These are phyloP conservation scores for Lontra canadensis DNA, from an alignment of 2,113 vertebrate species.

Conservation along the genomic window DNA sequence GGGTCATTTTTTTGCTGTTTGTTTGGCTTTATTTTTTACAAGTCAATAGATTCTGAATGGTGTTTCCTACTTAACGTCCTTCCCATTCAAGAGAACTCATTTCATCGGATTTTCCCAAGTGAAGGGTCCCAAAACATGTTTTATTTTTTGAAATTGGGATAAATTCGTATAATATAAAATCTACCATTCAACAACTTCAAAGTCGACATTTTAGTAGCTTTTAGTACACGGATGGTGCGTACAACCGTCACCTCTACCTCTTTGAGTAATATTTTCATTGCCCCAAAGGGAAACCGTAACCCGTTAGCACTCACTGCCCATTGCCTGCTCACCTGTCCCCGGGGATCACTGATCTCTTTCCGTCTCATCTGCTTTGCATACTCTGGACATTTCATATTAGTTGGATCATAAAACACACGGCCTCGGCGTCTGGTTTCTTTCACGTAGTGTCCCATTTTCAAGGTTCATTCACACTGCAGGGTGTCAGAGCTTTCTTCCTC, in stretches of 20 bases:
- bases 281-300: not conserved
- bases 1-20: not conserved
- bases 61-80: not conserved
- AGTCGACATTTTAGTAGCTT: not conserved
- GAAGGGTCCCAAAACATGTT: not conserved
- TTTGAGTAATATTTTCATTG: not conserved
- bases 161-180: not conserved
- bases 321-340: no score
- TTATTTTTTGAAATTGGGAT: not conserved
- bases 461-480: rapidly evolving
- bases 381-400: not conserved
- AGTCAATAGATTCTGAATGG: not conserved
- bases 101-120: not conserved
- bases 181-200: not conserved
- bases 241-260: not conserved
- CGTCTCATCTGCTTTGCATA: not conserved
- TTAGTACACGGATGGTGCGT: rapidly evolving
- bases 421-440: not conserved
- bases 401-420: rapidly evolving
- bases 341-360: not conserved
- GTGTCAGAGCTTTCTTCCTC: not conserved
- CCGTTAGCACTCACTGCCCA: rapidly evolving
- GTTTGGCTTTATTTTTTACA: not conserved
- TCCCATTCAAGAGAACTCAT: not conserved
- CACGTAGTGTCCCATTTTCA: not conserved